phyloP scores from a whole-genome alignment of 2,888 invertebrate species.

The Colostygia pectinataria region DNA sequence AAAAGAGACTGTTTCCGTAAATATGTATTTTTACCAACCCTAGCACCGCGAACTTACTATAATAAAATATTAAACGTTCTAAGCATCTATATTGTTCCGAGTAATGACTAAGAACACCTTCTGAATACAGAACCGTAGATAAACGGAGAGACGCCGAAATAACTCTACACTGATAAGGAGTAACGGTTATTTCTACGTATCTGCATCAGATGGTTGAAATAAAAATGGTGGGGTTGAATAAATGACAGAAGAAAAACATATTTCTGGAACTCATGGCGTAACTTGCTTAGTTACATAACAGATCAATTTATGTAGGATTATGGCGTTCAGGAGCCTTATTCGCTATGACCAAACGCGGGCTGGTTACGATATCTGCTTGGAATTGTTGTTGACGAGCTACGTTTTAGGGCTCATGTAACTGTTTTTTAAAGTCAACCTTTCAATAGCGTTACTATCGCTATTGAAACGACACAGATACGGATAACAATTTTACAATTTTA shows the following conservation, averaged over 20 bases:
- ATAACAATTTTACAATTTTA: no score
- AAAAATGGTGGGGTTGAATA: constrained; percentile 12
- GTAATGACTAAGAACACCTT: constrained; percentile 78
- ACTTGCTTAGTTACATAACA: no score
- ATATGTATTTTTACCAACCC: constrained; percentile 48
- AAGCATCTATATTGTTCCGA: constrained; percentile 74
- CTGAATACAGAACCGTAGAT: constrained; percentile 69
- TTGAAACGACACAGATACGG: no score
- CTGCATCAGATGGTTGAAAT: constrained; percentile 20
- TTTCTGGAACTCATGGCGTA: not conserved
- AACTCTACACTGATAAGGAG: constrained; percentile 37
- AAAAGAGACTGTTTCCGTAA: no score
- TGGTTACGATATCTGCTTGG: no score
- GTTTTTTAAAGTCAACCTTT: no score
- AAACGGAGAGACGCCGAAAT: constrained; percentile 31
- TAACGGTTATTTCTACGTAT: constrained; percentile 23
- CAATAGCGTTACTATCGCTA: no score
- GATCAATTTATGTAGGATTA: no score
- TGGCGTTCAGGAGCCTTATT: no score
- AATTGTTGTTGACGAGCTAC: no score
- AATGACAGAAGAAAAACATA: not conserved
- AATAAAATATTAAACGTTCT: constrained; percentile 77
- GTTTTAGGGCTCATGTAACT: no score
- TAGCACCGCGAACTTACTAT: constrained; percentile 56
- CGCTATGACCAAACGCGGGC: no score